These are phyloP conservation scores for Oasisia sp. DNA, from an alignment of 2,888 invertebrate genomes.

Conservation along the genomic window DNA sequence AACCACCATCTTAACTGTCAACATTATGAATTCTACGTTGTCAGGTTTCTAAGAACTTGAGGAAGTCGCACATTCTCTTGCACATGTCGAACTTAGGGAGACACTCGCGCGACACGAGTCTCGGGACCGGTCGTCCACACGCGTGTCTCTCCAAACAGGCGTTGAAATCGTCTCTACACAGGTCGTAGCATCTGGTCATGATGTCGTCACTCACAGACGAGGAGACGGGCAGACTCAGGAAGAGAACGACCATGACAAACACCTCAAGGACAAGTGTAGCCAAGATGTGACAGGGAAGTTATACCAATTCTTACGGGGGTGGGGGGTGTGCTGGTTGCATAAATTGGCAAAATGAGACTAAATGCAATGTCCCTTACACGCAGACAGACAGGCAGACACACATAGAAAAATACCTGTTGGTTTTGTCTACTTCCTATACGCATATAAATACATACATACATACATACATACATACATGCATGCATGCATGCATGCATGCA, in stretches of 20 bases:
- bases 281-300: background rate
- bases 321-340: background rate
- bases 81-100: background rate
- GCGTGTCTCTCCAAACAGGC: background rate
- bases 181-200: background rate
- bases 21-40: background rate
- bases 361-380: background rate
- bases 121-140: background rate
- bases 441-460: too few relatives aligned
- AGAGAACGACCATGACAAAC: background rate
- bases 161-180: background rate
- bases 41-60: background rate
- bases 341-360: background rate
- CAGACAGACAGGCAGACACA: background rate
- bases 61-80: background rate
- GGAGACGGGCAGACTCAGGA: background rate
- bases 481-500: background rate
- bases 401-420: too few relatives aligned
- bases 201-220: background rate
- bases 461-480: too few relatives aligned
- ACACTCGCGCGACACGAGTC: background rate
- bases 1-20: background rate
- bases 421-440: too few relatives aligned
- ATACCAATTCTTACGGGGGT: too few relatives aligned
- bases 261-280: background rate